phyloP scores from a whole-genome alignment of 2,113 vertebrate genomes.

The Platanista minor region DNA sequence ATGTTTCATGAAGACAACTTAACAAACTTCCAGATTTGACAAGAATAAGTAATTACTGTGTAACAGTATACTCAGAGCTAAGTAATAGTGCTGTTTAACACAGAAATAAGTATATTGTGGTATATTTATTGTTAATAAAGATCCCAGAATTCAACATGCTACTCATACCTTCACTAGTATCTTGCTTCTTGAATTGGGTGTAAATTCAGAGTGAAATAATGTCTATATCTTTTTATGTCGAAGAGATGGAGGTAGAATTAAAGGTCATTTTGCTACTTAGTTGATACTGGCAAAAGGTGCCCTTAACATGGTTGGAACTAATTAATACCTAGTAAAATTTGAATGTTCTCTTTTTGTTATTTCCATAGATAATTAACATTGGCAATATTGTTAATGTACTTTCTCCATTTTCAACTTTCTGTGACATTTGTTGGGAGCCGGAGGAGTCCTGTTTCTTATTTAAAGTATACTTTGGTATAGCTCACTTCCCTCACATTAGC shows the following conservation, averaged over 20 bases:
- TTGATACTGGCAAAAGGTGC: not conserved
- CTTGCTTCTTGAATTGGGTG: not conserved
- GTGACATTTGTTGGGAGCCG: not conserved
- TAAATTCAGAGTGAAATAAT: not conserved
- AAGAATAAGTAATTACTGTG: not conserved
- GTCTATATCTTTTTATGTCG: not conserved
- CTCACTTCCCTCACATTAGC: not conserved
- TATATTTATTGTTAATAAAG: not conserved
- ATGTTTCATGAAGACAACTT: slow-evolving; percentile 1
- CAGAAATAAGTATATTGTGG: not conserved
- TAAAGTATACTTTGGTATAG: not conserved
- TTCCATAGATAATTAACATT: not conserved
- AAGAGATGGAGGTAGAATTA: not conserved
- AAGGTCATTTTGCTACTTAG: slow-evolving; percentile 12
- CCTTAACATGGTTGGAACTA: not conserved
- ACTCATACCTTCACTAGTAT: not conserved
- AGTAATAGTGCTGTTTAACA: not conserved
- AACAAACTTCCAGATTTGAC: not conserved
- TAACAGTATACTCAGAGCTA: not conserved
- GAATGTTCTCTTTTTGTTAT: not conserved
- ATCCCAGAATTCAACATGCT: not conserved
- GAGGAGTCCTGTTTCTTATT: not conserved
- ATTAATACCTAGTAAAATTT: not conserved
- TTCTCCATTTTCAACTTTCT: not conserved
- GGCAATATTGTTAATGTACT: not conserved